Evolutionary conservation across 2,888 invertebrate species (phyloP).

Genomic region (Aelia acuminata): DNA sequence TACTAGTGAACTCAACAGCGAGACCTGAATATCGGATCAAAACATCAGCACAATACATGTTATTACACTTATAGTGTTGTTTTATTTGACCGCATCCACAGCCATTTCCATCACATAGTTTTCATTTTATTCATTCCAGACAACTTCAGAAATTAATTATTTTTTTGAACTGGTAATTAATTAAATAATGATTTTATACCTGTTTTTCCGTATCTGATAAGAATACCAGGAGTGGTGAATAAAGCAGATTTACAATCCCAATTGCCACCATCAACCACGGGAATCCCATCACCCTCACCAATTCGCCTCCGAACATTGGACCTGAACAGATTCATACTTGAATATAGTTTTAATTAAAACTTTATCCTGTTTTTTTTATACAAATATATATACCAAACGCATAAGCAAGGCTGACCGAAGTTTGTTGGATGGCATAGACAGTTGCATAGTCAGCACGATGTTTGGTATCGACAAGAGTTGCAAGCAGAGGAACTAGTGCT

Average conservation of each 20-base stretch:
- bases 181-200: slow-evolving; percentile 2
- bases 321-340: slow-evolving; percentile 71
- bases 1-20: too few relatives aligned
- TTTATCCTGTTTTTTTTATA: background rate
- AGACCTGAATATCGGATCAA: too few relatives aligned
- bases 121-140: too few relatives aligned
- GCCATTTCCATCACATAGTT: too few relatives aligned
- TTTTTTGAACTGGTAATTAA: too few relatives aligned
- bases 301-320: slow-evolving; percentile 81
- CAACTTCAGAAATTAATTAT: too few relatives aligned
- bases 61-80: too few relatives aligned
- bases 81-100: too few relatives aligned
- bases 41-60: too few relatives aligned
- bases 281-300: slow-evolving; percentile 80
- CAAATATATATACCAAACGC: slow-evolving; percentile 75
- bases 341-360: background rate
- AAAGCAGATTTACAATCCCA: slow-evolving; percentile 79
- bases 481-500: slow-evolving; percentile 84
- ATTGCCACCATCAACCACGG: slow-evolving; percentile 81
- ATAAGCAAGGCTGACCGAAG: slow-evolving; percentile 85
- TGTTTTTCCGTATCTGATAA: slow-evolving; percentile 58
- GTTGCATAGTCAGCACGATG: slow-evolving; percentile 80
- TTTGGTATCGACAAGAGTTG: slow-evolving; percentile 77
- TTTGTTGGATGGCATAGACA: slow-evolving; percentile 88
- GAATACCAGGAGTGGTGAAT: slow-evolving; percentile 75